These are phyloP conservation scores for Tetanocera ferruginea DNA, from an alignment of 2,888 invertebrate genomes.

Conservation along the genomic window DNA sequence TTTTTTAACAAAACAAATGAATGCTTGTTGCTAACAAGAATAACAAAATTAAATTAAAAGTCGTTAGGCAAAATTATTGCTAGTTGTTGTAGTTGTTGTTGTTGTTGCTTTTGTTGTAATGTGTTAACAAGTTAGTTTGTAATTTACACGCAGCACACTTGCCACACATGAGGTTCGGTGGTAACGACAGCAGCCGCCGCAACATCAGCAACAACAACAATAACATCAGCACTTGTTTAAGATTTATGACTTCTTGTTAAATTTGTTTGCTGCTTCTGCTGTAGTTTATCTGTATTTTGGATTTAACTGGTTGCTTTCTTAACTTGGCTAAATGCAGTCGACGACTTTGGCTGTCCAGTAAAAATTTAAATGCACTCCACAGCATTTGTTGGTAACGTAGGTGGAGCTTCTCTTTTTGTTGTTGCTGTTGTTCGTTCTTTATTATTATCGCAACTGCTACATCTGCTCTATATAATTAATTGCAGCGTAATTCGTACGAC, in stretches of 20 bases:
- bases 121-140: background rate
- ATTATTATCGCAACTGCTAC: background rate
- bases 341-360: background rate
- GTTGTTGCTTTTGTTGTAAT: too few relatives aligned
- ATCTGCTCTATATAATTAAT: conserved; percentile 16
- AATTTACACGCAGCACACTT: background rate
- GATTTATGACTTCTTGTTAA: background rate
- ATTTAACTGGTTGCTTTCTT: background rate
- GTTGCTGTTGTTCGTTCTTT: too few relatives aligned
- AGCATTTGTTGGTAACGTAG: background rate
- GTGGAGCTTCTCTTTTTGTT: background rate
- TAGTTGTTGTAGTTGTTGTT: too few relatives aligned
- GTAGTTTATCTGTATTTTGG: background rate
- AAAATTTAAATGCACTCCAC: background rate
- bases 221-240: too few relatives aligned
- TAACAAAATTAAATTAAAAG: background rate
- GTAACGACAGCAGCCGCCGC: background rate
- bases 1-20: too few relatives aligned
- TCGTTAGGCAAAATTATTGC: conserved; percentile 11
- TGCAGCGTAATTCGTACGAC: conserved; percentile 8
- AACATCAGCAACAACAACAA: conserved; percentile 17
- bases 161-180: conserved; percentile 8
- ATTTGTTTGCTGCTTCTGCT: background rate
- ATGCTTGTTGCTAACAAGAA: too few relatives aligned
- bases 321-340: conserved; percentile 7